Evolutionary conservation across 2,888 invertebrate species (phyloP).

Genomic region (Mactromeris polynyma): DNA sequence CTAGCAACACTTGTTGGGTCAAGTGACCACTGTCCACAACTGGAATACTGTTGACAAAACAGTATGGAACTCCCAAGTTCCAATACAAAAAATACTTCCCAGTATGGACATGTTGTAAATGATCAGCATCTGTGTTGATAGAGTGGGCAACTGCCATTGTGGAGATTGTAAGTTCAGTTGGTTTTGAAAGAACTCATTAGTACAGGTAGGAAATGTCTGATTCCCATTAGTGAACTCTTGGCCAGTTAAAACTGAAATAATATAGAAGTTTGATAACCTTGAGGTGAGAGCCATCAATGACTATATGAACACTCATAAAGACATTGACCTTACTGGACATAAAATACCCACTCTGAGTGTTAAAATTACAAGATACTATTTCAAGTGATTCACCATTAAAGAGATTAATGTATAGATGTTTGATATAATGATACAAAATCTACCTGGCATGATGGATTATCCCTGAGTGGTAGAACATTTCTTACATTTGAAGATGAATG

Average conservation of each 20-base stretch:
- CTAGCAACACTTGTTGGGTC: too few species aligned
- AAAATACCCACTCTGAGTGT: neutral
- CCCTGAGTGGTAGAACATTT: neutral
- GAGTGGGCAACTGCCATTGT: neutral
- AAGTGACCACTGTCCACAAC: too few species aligned
- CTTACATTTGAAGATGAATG: neutral
- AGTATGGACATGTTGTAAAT: neutral
- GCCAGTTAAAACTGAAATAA: neutral
- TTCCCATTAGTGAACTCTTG: neutral
- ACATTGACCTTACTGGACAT: conserved; percentile 8
- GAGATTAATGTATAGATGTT: neutral
- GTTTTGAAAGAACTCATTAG: too few species aligned
- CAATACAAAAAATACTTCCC: too few species aligned
- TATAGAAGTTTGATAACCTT: neutral
- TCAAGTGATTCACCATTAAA: neutral
- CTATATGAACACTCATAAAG: neutral
- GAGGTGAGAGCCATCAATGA: neutral
- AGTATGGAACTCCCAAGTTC: too few species aligned
- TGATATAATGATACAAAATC: neutral
- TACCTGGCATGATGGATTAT: neutral
- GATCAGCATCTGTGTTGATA: neutral
- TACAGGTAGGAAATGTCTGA: neutral
- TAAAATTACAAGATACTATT: neutral
- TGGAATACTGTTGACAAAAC: too few species aligned
- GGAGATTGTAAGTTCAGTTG: neutral